Conservation (phyloP, 2,797 vertebrate species). For the Darevskia nairensis region DNA sequence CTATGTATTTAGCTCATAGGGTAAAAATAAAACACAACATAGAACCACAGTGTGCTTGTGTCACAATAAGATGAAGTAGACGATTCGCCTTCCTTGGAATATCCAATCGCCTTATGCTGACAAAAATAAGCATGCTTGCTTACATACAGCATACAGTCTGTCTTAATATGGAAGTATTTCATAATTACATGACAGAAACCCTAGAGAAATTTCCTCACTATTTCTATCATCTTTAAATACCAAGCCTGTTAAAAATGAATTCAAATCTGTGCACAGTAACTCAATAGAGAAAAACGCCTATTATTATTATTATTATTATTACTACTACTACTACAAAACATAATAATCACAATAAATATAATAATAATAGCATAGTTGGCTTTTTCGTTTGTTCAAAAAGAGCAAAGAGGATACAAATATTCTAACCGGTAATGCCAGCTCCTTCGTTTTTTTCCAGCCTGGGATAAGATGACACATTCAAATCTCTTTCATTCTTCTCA, state of each 20-base stretch:
- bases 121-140: too few relatives aligned
- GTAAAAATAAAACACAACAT: not conserved
- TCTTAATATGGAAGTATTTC: not conserved
- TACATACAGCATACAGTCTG: too few relatives aligned
- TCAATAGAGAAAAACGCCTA: not conserved
- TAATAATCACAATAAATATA: too few relatives aligned
- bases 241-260: fast-evolving
- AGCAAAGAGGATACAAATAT: conserved; percentile 10
- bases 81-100: too few relatives aligned
- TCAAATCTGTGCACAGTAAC: not conserved
- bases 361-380: not conserved
- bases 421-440: conserved; percentile 62
- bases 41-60: not conserved
- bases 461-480: conserved; percentile 15
- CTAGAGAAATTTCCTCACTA: not conserved
- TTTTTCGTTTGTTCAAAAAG: not conserved
- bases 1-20: not conserved
- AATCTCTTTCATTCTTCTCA: conserved; percentile 36
- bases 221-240: not conserved
- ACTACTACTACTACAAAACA: too few relatives aligned
- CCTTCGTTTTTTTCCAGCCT: conserved; percentile 38
- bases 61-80: not conserved
- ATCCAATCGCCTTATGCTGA: too few relatives aligned
- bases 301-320: too few relatives aligned
- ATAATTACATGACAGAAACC: not conserved